Evolutionary conservation across 2,113 vertebrate genomes (phyloP), one percentile per base, ranked within the genome.

Genomic region (Gallinago undulata): DNA sequence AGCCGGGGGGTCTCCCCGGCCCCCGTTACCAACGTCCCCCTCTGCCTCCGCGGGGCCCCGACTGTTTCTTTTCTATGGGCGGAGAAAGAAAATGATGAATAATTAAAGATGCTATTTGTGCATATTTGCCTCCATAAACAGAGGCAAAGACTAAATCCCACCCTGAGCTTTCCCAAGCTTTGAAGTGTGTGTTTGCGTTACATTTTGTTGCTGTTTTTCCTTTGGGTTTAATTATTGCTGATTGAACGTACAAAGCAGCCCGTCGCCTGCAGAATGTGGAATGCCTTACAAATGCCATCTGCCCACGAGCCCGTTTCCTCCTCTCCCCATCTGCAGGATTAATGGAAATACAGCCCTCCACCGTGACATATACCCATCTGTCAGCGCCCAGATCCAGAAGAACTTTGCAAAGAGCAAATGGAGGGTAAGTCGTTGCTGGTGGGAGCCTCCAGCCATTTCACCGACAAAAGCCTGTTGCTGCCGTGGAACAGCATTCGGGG

Each of bases 331-430:
- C 96, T 97, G 86, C 98, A 99, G 99, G 99, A 99, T 99, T 96
- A 97, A 98, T 24, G 99, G 97, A 60, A 98, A 99, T 64, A 98
- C 98, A 39, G 99, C 99, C 66, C 98, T 98, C 60, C 98, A 98
- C 94, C 91, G 98, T 76, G 98, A 99, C 97, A 99, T 99, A 96
- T 99, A 98, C 94, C 97, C 98, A 19, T 99, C 99, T 25, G 98
- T 99, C 95, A 99, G 98, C 28, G 98, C 98, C 85, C 99, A 99
- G 98, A 98, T 99, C 87, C 98, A 99, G 98, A 99, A 98, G 84
- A 99, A 98, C 97, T 99, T 99, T 95, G 98, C 98, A 97, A 99
- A 98, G 98, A 99, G 98, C 89, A 99, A 98, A 90, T 99, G 99
- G 99, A 99, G 98, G 98, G 99, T 99, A 93, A 98, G 98, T 89